Evolutionary conservation across 2,888 invertebrate species (phyloP), one percentile per base, ranked within the genome.

Genomic region (Notodonta dromedarius): DNA sequence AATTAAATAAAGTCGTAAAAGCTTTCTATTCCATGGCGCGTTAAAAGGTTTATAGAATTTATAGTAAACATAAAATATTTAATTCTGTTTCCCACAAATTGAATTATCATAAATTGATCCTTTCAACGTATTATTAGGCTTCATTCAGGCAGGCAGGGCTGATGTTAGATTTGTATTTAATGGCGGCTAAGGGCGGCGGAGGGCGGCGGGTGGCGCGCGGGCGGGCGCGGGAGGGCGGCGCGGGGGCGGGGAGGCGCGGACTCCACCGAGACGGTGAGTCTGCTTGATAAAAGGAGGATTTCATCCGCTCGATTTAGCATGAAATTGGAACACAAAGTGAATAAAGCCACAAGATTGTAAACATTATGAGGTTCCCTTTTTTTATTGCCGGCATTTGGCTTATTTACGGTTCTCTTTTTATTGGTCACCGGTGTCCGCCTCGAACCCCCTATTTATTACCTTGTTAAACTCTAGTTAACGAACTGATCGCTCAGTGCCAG

Each of bases 281-380:
- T 93, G 89, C 88, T 82, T 89, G 91, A 91, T 92, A 91, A 91
- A 24, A 92, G 84, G 86, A 91, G 86, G 86, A 90, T 93, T 92
- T 92, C 88, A 91, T 90, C 89, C 91, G 90, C 90, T 90, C 90
- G 90, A 93, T 93, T 93, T 93, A 93, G 91, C 93, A 93, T 93
- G 93, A 93, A 93, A 93, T 93, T 93, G 93, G 91, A 92, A 92
- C 88, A 93, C 93, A 93, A 93, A 92, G 93, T 93, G 93, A 92
- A 93, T 93, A 93, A 93, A 93, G 91, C 91, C 91, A 92, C 93
- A 90, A 90, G 92, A 93, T 91, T 91, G 93, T 93, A 92, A 93
- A 92, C 93, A 93, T 93, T 91, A 92, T 85, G 89, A 91, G 89
- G 87, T 89, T 86, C 88, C 89, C 88, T 91, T 93, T 93, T 73